These are phyloP conservation scores for Mixornis gularis DNA, from an alignment of 2,113 vertebrate species.

Conservation along the genomic window DNA sequence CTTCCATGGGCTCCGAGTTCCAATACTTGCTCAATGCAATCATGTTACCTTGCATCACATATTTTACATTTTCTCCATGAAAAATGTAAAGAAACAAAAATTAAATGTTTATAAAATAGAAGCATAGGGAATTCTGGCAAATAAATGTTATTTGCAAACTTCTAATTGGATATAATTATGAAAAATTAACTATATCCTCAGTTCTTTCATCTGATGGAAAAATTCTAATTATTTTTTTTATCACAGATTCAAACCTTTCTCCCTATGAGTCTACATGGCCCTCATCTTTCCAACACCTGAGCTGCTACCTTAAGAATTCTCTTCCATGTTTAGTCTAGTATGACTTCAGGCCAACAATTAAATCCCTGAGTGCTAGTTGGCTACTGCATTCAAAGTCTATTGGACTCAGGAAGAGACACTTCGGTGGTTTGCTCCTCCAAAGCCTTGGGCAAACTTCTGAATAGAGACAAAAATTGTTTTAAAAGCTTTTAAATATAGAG, in stretches of 20 bases:
- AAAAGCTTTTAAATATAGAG: neutral
- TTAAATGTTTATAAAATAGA: neutral
- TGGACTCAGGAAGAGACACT: neutral
- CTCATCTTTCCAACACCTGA: neutral
- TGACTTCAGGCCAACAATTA: neutral
- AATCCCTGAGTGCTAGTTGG: neutral
- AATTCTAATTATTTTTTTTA: neutral
- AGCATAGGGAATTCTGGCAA: neutral
- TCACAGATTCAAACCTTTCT: neutral
- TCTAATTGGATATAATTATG: neutral
- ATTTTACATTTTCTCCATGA: neutral
- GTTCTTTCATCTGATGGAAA: neutral
- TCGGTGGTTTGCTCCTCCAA: neutral
- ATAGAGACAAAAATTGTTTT: neutral
- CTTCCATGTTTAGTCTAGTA: neutral
- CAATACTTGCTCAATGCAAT: neutral
- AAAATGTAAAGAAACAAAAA: neutral
- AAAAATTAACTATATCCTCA: neutral
- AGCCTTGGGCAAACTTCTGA: constrained; percentile 19
- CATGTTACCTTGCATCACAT: neutral
- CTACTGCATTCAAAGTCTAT: neutral
- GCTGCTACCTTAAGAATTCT: neutral
- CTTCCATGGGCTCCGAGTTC: neutral
- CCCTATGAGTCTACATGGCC: neutral
- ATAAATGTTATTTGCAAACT: neutral